Conservation (phyloP, 2,797 vertebrate species). For the Malurus leucopterus region DNA sequence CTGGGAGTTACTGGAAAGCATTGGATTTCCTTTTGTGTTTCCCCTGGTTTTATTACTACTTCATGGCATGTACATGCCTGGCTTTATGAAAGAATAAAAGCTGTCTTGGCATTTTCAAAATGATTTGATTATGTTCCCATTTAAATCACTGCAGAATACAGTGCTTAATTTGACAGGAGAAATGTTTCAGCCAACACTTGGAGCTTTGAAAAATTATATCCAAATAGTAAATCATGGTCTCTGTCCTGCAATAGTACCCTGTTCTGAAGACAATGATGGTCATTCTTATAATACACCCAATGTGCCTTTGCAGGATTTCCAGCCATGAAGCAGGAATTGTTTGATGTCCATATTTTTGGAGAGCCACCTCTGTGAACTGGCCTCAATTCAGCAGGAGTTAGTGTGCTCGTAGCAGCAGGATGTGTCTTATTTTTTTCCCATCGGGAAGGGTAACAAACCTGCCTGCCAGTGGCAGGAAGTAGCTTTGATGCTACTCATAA, state of each 20-base stretch:
- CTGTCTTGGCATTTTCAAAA: background rate
- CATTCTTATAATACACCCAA: rapidly evolving
- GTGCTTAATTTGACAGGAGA: background rate
- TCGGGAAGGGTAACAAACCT: background rate
- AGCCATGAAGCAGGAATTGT: background rate
- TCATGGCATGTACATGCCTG: background rate
- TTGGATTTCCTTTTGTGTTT: background rate
- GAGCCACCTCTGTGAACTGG: background rate
- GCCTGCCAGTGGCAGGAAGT: background rate
- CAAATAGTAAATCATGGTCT: background rate
- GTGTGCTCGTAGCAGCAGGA: background rate
- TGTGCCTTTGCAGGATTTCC: background rate
- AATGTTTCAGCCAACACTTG: background rate
- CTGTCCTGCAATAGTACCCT: background rate
- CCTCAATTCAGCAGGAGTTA: background rate
- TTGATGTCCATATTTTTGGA: background rate
- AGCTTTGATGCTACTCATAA: background rate
- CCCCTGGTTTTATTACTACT: background rate
- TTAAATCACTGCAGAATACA: background rate
- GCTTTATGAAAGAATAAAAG: background rate
- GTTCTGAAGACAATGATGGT: background rate
- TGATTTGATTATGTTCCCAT: background rate
- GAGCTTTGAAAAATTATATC: background rate
- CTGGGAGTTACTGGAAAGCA: background rate
- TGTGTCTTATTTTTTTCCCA: background rate